These are phyloP conservation scores for Drosophila nasuta DNA, from an alignment of 1,140 invertebrate genomes.

Conservation along the genomic window DNA sequence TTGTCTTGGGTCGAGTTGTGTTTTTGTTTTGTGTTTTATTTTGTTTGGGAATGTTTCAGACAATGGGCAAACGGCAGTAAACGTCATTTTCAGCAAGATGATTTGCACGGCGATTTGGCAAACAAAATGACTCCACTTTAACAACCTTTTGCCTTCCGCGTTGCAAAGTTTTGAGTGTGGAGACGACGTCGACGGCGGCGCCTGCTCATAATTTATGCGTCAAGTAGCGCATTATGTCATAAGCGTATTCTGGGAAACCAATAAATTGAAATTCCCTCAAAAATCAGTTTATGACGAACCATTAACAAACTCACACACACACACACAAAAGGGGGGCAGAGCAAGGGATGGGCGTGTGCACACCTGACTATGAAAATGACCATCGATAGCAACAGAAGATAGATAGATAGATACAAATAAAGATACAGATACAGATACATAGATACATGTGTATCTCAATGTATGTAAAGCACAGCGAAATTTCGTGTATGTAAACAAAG, in stretches of 20 bases:
- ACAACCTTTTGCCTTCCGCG: background rate
- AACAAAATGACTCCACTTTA: conserved; percentile 8
- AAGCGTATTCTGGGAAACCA: conserved; percentile 60
- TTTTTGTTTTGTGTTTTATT: conserved; percentile 1
- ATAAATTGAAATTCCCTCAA: conserved; percentile 49
- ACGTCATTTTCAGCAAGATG: conserved; percentile 32
- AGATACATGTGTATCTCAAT: background rate
- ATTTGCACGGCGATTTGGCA: conserved; percentile 30
- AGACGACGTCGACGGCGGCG: background rate
- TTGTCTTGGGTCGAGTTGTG: background rate
- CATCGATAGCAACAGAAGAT: conserved; percentile 26
- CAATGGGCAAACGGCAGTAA: conserved; percentile 18
- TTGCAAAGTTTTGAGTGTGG: background rate
- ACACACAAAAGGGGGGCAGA: conserved; percentile 3
- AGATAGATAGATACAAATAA: no score
- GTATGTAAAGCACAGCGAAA: conserved; percentile 13
- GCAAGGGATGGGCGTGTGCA: conserved; percentile 52
- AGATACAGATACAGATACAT: background rate
- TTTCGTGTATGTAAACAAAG: conserved; percentile 55
- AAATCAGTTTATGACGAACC: conserved; percentile 70
- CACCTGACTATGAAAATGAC: conserved; percentile 74
- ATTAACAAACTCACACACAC: conserved; percentile 64
- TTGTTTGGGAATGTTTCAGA: conserved; percentile 5
- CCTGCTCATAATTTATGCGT: conserved; percentile 67
- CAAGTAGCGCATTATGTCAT: conserved; percentile 68